phyloP scores from a whole-genome alignment of 2,113 vertebrate genomes.

The Engystomops pustulosus region DNA sequence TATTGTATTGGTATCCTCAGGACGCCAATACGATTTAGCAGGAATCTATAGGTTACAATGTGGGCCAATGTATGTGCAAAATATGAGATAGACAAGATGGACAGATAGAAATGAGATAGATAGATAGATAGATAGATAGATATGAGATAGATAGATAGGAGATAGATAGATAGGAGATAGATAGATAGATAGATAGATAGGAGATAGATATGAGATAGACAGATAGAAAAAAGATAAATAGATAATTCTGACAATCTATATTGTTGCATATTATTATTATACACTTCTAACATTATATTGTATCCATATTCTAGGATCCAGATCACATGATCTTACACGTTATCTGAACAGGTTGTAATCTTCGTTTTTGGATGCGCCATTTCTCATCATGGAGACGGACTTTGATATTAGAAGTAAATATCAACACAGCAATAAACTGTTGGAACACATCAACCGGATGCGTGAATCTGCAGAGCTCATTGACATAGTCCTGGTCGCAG shows the following conservation, averaged over 20 bases:
- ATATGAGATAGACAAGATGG: too few relatives aligned
- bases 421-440: slow-evolving; percentile 79
- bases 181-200: neutral
- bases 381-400: slow-evolving; percentile 78
- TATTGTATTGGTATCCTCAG: too few relatives aligned
- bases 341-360: slow-evolving; percentile 54
- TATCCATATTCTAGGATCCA: neutral
- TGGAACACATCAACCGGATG: slow-evolving; percentile 86
- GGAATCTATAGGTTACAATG: too few relatives aligned
- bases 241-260: too few relatives aligned
- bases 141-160: too few relatives aligned
- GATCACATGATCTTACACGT: slow-evolving; percentile 50
- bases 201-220: neutral
- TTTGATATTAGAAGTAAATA: slow-evolving; percentile 67
- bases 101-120: too few relatives aligned
- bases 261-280: too few relatives aligned
- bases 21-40: too few relatives aligned
- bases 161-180: too few relatives aligned
- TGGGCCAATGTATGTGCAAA: too few relatives aligned
- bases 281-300: neutral
- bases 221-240: too few relatives aligned
- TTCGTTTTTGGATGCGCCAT: neutral
- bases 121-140: too few relatives aligned
- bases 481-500: slow-evolving; percentile 88
- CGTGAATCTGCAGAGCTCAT: slow-evolving; percentile 82